Conservation (phyloP, 2,113 vertebrate genomes). For the Pluvialis apricaria region DNA sequence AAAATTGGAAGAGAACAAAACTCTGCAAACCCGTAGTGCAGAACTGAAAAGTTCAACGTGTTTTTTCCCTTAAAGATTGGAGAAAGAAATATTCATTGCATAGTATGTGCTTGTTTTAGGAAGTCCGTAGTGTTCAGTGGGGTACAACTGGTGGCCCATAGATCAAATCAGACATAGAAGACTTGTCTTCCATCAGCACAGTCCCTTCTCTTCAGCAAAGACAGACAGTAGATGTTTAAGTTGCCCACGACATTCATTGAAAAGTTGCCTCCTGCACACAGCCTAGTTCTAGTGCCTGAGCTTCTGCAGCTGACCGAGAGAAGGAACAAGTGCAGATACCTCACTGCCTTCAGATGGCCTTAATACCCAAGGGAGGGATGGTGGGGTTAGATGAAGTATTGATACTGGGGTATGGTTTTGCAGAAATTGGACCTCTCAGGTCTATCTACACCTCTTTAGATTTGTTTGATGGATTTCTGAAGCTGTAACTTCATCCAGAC, state of each 20-base stretch:
- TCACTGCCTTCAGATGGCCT: neutral
- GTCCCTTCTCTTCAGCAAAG: neutral
- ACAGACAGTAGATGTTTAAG: neutral
- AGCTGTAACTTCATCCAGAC: neutral
- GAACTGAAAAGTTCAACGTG: neutral
- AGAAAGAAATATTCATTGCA: neutral
- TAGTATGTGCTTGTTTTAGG: neutral
- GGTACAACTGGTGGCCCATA: neutral
- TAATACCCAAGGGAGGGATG: neutral
- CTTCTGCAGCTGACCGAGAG: neutral
- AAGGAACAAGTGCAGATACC: neutral
- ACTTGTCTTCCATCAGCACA: accelerated
- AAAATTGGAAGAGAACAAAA: neutral
- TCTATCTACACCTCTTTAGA: neutral
- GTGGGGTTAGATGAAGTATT: neutral
- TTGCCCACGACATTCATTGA: neutral
- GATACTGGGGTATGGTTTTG: neutral
- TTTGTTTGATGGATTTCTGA: neutral
- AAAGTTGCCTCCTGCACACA: neutral
- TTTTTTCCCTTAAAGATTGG: neutral
- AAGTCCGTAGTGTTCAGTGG: neutral
- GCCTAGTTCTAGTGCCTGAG: neutral
- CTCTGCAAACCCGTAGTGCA: neutral
- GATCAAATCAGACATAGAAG: neutral
- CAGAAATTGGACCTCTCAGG: neutral